Conservation (phyloP, 2,888 invertebrate species). For the Plagodis dolabraria region DNA sequence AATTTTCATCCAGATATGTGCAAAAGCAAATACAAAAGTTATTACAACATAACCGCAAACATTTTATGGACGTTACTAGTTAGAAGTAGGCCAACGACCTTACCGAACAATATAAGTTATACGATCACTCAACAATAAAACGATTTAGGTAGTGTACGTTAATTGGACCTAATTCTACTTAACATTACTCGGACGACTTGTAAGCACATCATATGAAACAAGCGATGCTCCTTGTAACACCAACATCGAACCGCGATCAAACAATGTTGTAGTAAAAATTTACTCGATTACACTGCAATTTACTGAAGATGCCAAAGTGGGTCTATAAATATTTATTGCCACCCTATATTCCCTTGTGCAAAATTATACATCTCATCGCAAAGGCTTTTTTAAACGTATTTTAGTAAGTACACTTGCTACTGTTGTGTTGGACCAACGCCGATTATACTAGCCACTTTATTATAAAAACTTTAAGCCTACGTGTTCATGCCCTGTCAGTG, state of each 20-base stretch:
- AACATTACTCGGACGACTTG: slow-evolving; percentile 57
- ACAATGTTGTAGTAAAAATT: slow-evolving; percentile 63
- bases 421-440: slow-evolving; percentile 42
- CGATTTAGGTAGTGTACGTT: slow-evolving; percentile 63
- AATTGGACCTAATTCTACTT: slow-evolving; percentile 70
- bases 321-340: slow-evolving; percentile 81
- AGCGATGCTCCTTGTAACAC: slow-evolving; percentile 6
- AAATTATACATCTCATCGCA: slow-evolving; percentile 66
- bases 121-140: slow-evolving; percentile 68
- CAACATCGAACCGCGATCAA: slow-evolving; percentile 28
- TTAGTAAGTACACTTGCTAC: slow-evolving; percentile 60
- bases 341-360: slow-evolving; percentile 54
- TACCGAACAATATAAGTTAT: slow-evolving; percentile 50
- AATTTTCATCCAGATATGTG: no score
- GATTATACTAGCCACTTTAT: slow-evolving; percentile 50
- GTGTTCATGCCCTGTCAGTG: slow-evolving; percentile 40
- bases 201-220: slow-evolving; percentile 23
- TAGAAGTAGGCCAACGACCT: slow-evolving; percentile 29
- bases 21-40: no score
- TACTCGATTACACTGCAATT: slow-evolving; percentile 78
- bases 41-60: no score
- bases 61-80: not conserved
- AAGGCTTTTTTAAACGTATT: slow-evolving; percentile 56
- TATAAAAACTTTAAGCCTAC: slow-evolving; percentile 50
- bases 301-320: slow-evolving; percentile 70